Evolutionary conservation across 2,797 vertebrate genomes (phyloP).

Genomic region (Bradypodion pumilum): DNA sequence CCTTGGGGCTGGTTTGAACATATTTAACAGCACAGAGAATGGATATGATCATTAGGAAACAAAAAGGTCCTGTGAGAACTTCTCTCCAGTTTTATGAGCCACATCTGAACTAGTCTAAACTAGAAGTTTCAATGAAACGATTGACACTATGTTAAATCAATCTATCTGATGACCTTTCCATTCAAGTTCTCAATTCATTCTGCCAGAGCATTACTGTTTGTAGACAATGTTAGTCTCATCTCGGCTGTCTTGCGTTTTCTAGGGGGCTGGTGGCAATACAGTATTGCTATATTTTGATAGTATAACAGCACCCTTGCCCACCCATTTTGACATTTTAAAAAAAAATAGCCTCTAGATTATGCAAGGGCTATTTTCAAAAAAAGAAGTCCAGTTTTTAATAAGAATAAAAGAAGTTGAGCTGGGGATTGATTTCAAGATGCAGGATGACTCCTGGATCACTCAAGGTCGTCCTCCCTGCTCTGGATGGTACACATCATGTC

Average conservation of each 20-base stretch:
- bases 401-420: no score
- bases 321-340: no score
- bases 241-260: no score
- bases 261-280: no score
- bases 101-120: slow-evolving; percentile 16
- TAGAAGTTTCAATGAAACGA: slow-evolving; percentile 15
- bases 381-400: no score
- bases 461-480: neutral
- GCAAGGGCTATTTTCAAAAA: no score
- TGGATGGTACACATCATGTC: neutral
- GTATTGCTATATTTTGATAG: no score
- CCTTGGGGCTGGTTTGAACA: slow-evolving; percentile 2
- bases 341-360: no score
- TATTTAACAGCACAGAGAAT: neutral
- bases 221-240: neutral
- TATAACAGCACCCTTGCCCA: no score
- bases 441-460: no score
- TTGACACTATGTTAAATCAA: slow-evolving; percentile 14
- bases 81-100: slow-evolving; percentile 7
- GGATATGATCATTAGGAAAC: neutral
- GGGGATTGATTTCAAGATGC: no score
- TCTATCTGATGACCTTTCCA: slow-evolving; percentile 6
- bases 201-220: neutral
- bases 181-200: slow-evolving; percentile 13
- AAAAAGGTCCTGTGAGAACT: slow-evolving; percentile 15